Evolutionary conservation across 2,888 invertebrate genomes (phyloP), one percentile per base, ranked within the genome.

Genomic region (Rhagonycha lutea): DNA sequence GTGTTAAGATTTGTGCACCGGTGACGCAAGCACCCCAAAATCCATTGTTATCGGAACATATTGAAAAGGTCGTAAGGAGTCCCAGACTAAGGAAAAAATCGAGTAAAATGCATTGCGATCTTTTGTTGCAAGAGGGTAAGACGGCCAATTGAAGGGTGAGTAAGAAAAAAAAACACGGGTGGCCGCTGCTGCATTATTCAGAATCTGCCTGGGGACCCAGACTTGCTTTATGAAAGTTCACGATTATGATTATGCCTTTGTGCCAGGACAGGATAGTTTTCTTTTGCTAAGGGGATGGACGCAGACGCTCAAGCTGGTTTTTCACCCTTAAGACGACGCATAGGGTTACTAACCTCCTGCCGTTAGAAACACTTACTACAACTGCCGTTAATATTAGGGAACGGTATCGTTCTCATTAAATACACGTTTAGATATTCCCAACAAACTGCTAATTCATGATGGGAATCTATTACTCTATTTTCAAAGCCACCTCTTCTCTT

Each of bases 251-350:
- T 80, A 78, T 78, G 77, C 79, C 72, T 78, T 80, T 80, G 79
- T 80, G 67, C 72, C 70, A 76, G 79, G 79, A 79, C 81, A 79
- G 81, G 80, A 81, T 81, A 80, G 81, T 80, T 80, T 82, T 82
- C 82, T 80, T 79, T 80, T 70, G 75, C 67, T 70, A 67, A 67
- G 74, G 78, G 77, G 74, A 77, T 79, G 78, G 78, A 69, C 74
- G 80, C 80, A 80, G 80, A 80, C 80, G 80, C 77, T 80, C 79
- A 80, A 82, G 81, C 81, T 81, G 81, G 81, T 81, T 82, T 80
- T 77, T 77, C 79, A 76, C 79, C 80, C 78, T 79, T 77, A 78
- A 80, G 80, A 79, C 75, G 80, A 78, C 75, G 73, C 69, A 68
- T 70, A 72, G 80, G 80, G 79, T 79, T 79, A 76, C 75, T 79